Base-by-base conservation (phyloP, 2,888 invertebrate genomes). In the Tetragonula carbonaria region DNA sequence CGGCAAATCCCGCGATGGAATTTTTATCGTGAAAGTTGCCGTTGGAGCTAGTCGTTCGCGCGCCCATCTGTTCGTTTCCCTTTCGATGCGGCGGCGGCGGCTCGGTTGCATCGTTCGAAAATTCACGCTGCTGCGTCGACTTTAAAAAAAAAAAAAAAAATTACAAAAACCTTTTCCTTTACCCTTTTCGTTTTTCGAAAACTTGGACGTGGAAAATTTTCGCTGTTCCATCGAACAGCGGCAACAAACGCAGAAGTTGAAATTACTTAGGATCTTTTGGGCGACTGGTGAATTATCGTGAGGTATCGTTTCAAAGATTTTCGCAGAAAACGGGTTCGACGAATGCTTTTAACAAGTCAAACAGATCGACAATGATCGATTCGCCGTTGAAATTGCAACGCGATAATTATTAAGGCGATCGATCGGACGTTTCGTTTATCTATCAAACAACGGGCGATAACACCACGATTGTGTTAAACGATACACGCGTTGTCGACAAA, bases 1-100 rank as follows among this genome's bases (percentile, higher is more conserved):
- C 59, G 70, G 80, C 84, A 82, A 82, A 88, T 70, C 73, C 71
- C 74, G 73, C 82, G 84, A 88, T 88, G 86, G 76, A 86, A 85
- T 85, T 85, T 85, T 85, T 85, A 85, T 85, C 85, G 73, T 5
- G 53, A 76, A 85, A 79, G 71, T 85, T 85, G 21, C 8, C 55
- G 66, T 18, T 55, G 18, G 18, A 51, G 71, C 57, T 67, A 62
- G 74, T 55, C 68, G 23, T 50, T 18, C 38, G 21, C 21, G 18
- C 16, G 28, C 5, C 14, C 53, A n/a, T 8, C 11, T 45, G 59
- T 45, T 68, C 65, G 57, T 57, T 62, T 72, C 51, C 53, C 23
- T 65, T 73, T 79, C 72, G 28, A 65, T 21, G 3, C 33, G 68
- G 33, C 65, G 45, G 21, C 62, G 38, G n/a, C 0, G 23, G 16